A percentile compares a stretch with the other conserved stretches of the same genome.
Evolutionary conservation across 2,797 vertebrate species (phyloP).

Genomic region (Antrozous pallidus): DNA sequence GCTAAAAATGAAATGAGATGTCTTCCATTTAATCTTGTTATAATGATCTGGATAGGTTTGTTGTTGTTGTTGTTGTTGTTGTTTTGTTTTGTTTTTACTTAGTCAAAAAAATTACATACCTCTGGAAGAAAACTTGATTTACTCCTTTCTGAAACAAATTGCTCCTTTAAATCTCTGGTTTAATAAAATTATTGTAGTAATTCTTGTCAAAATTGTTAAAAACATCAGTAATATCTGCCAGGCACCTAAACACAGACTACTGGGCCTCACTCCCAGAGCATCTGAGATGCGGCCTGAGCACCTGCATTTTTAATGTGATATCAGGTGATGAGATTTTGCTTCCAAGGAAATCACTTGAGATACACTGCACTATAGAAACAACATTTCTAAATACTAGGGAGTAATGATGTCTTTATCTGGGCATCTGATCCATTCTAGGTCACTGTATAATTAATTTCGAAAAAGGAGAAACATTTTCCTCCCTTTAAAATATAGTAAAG

Average conservation of each 20-base stretch:
- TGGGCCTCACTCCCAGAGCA: rapidly evolving
- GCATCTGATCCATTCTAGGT: background rate
- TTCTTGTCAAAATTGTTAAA: background rate
- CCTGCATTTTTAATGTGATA: background rate
- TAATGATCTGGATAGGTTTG: background rate
- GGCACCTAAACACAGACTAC: background rate
- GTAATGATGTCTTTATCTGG: background rate
- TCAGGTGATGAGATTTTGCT: background rate
- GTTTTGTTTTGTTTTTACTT: background rate
- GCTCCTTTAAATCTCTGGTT: background rate
- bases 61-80: background rate
- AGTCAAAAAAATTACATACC: background rate
- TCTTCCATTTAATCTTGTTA: slow-evolving; percentile 4
- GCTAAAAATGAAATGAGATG: background rate
- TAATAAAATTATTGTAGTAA: background rate
- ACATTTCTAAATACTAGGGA: background rate
- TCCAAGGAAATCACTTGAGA: background rate
- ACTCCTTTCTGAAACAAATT: background rate
- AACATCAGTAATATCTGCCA: background rate
- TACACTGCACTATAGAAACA: background rate
- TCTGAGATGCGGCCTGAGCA: background rate
- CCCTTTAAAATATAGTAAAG: background rate
- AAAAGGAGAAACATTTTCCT: background rate
- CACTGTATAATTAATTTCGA: background rate
- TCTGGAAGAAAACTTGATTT: slow-evolving; percentile 2